phyloP scores from a whole-genome alignment of 1,140 invertebrate species.

The Hylaeus volcanicus region DNA sequence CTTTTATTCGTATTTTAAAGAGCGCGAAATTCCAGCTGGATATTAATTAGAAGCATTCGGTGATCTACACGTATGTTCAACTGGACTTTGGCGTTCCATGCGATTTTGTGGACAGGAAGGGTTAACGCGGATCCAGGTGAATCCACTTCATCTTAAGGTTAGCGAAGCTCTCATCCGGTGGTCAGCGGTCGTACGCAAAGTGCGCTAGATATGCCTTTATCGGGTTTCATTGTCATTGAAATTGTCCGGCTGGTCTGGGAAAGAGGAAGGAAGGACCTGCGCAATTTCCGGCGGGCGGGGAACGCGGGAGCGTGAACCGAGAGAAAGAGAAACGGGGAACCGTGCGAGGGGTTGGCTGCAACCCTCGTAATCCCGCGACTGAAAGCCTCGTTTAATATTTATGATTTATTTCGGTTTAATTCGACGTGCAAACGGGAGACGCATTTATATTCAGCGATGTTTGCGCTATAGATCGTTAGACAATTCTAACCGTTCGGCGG shows the following conservation, averaged over 20 bases:
- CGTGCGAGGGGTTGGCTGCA: slow-evolving; percentile 37
- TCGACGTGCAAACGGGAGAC: slow-evolving; percentile 75
- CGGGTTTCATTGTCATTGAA: slow-evolving; percentile 77
- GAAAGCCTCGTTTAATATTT: slow-evolving; percentile 81
- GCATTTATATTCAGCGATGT: slow-evolving; percentile 56
- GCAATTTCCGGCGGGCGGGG: slow-evolving; percentile 74
- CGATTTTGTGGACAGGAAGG: not conserved
- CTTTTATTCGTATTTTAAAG: too few species aligned
- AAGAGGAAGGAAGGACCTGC: slow-evolving; percentile 59
- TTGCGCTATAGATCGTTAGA: slow-evolving; percentile 23
- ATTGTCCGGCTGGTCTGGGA: slow-evolving; percentile 60
- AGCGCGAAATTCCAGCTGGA: too few species aligned
- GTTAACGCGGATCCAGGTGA: not conserved
- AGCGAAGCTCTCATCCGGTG: slow-evolving; percentile 31
- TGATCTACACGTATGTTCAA: too few species aligned
- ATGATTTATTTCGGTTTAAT: slow-evolving; percentile 81
- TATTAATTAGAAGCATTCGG: too few species aligned
- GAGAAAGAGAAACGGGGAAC: not conserved
- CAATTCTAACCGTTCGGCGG: not conserved
- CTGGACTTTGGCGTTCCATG: too few species aligned
- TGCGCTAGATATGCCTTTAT: slow-evolving; percentile 54
- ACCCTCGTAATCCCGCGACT: slow-evolving; percentile 77
- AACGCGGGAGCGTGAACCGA: slow-evolving; percentile 13
- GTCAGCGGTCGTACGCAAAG: slow-evolving; percentile 58
- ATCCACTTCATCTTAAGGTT: slow-evolving; percentile 32